These are phyloP conservation scores for Tringa solitaria DNA, from an alignment of 2,113 vertebrate species.

Conservation along the genomic window DNA sequence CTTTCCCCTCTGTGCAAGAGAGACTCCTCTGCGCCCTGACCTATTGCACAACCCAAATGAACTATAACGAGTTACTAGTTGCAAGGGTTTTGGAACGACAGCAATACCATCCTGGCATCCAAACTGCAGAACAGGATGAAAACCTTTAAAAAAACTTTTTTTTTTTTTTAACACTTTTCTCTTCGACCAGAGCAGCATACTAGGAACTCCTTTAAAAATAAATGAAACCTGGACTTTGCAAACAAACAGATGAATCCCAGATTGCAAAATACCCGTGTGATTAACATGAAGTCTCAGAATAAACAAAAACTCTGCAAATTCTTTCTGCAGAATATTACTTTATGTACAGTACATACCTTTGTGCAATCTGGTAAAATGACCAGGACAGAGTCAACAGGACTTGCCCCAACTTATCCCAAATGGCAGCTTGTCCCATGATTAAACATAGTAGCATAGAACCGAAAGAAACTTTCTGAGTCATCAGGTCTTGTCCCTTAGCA, in stretches of 20 bases:
- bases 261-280: background rate
- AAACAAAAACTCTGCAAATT: background rate
- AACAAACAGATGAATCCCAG: background rate
- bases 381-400: background rate
- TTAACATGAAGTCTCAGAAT: background rate
- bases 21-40: background rate
- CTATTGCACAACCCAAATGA: background rate
- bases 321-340: background rate
- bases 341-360: background rate
- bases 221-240: background rate
- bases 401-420: background rate
- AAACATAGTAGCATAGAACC: background rate
- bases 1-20: background rate
- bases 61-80: background rate
- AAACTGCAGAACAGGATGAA: fast-evolving
- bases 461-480: background rate
- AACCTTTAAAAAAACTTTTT: background rate
- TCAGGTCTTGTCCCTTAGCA: background rate
- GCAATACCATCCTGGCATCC: background rate
- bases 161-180: background rate
- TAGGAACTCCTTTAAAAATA: background rate
- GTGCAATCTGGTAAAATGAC: background rate
- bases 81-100: background rate
- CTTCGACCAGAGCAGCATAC: background rate
- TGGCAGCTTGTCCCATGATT: background rate